phyloP scores from a whole-genome alignment of 2,797 vertebrate genomes.

The Rhynchonycteris naso region DNA sequence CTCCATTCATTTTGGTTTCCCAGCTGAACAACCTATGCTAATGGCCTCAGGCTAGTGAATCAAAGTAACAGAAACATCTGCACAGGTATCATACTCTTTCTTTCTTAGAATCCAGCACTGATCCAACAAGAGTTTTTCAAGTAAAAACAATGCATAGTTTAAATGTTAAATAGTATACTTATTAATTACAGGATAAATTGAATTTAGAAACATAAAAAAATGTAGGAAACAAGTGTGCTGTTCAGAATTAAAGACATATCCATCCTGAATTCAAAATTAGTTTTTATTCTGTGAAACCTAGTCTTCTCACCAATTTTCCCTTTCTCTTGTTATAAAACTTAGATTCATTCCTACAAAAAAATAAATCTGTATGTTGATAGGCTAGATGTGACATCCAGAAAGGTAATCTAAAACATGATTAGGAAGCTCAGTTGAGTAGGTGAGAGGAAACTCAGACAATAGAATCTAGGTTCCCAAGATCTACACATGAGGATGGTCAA shows the following conservation, averaged over 20 bases:
- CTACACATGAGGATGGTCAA: not conserved
- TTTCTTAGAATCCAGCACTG: not conserved
- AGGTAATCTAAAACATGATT: not conserved
- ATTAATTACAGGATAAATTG: not conserved
- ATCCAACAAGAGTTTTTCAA: not conserved
- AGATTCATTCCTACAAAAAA: not conserved
- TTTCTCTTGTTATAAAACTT: not conserved
- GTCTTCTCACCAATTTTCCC: not conserved
- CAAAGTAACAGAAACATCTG: not conserved
- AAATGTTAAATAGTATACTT: slow-evolving; percentile 13
- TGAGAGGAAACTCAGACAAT: not conserved
- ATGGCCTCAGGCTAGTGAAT: not conserved
- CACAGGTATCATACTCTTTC: not conserved
- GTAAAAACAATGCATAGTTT: not conserved
- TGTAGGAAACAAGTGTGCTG: not conserved
- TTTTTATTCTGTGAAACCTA: not conserved
- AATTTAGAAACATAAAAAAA: not conserved
- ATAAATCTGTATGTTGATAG: not conserved
- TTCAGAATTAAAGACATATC: slow-evolving; percentile 1
- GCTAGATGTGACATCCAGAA: not conserved
- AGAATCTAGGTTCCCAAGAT: not conserved
- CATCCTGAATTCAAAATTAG: not conserved
- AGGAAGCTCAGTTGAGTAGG: not conserved
- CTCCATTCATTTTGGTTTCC: not conserved
- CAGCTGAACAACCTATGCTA: not conserved